These are phyloP conservation scores for Corythoichthys haematopterus DNA, from an alignment of 2,113 vertebrate species.

Conservation along the genomic window DNA sequence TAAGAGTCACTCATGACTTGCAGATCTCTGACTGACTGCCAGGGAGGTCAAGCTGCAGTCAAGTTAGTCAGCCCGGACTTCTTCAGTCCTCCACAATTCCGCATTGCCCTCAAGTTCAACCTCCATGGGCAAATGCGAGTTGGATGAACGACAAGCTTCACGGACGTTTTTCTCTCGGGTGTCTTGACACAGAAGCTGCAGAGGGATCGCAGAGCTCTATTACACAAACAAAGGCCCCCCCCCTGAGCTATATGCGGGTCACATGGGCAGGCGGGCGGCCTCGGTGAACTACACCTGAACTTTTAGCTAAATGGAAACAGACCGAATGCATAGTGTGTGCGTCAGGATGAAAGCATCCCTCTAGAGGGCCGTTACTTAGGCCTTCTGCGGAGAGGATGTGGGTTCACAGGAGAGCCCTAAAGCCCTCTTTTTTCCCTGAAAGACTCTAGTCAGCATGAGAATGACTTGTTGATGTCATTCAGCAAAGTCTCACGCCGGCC, in stretches of 20 bases:
- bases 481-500: constrained; percentile 2
- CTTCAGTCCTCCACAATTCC: background rate
- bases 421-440: background rate
- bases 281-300: constrained; percentile 73
- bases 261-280: constrained; percentile 54
- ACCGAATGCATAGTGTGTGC: constrained; percentile 65
- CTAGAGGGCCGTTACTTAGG: constrained; percentile 51
- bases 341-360: constrained; percentile 70
- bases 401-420: constrained; percentile 42
- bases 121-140: background rate
- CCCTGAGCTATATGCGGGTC: constrained; percentile 42
- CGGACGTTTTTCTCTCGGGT: constrained; percentile 11
- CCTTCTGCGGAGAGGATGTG: constrained; percentile 52
- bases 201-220: background rate
- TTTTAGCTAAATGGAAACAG: constrained; percentile 70
- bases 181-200: constrained; percentile 32
- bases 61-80: background rate
- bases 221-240: constrained; percentile 51
- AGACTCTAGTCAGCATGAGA: constrained; percentile 45
- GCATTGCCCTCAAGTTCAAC: background rate
- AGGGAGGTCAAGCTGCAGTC: background rate
- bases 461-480: constrained; percentile 25
- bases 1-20: background rate
- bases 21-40: background rate
- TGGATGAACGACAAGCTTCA: background rate